phyloP scores from a whole-genome alignment of 2,888 invertebrate genomes.

The Caenorhabditis sp. region DNA sequence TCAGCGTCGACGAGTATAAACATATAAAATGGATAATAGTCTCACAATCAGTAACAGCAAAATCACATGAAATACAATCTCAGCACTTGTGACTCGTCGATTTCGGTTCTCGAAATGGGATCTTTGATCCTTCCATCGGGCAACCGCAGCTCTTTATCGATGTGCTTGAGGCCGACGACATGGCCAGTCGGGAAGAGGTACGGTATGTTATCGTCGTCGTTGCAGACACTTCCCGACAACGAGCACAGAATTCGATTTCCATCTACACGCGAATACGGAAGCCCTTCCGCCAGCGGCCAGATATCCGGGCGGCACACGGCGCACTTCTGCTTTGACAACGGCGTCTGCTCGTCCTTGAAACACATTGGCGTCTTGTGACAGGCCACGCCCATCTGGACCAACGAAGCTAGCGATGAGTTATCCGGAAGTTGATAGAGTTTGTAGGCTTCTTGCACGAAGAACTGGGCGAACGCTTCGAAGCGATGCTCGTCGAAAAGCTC shows the following conservation, averaged over 20 bases:
- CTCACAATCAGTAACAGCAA: no score
- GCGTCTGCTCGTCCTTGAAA: conserved; percentile 23
- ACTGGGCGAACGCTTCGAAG: conserved; percentile 91
- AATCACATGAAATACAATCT: conserved; percentile 97
- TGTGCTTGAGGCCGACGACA: conserved; percentile 85
- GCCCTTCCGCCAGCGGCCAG: conserved; percentile 89
- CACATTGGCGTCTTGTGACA: conserved; percentile 92
- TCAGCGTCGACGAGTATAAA: no score
- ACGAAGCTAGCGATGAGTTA: conserved; percentile 93
- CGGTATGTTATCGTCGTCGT: conserved; percentile 95
- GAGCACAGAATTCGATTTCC: conserved; percentile 87
- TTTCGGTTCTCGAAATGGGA: conserved; percentile 87
- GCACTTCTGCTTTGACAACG: conserved; percentile 68
- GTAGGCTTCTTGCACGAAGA: conserved; percentile 96
- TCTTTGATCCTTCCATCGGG: conserved; percentile 94
- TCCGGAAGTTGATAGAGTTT: conserved; percentile 91
- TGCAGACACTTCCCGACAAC: conserved; percentile 92
- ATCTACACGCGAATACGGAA: conserved; percentile 93
- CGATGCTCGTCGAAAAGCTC: conserved; percentile 87
- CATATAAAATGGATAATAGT: not conserved
- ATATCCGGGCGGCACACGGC: conserved; percentile 85
- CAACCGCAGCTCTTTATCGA: conserved; percentile 84
- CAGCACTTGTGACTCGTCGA: conserved; percentile 87
- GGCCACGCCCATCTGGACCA: conserved; percentile 94
- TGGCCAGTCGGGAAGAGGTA: conserved; percentile 99